Evolutionary conservation across 2,113 vertebrate species (phyloP), one percentile per base, ranked within the genome.

Genomic region (Podiceps cristatus): DNA sequence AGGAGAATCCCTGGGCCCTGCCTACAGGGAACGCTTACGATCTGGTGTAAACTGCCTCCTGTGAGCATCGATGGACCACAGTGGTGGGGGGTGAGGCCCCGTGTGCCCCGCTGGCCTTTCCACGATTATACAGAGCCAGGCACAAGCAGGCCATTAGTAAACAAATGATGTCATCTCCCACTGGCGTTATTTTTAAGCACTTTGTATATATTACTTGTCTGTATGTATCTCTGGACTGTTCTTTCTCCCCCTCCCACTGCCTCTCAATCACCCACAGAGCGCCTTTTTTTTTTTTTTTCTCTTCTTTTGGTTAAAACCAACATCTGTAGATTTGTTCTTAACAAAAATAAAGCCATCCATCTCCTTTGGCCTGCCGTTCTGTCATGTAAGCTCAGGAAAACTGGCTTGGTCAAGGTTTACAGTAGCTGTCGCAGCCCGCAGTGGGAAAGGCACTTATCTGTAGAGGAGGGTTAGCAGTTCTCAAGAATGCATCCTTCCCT

Each of bases 391-490:
- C 89, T 90, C 97, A 97, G 98, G 97, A 98, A 98, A 97, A 66
- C 63, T 81, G 15, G 80, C 95, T 97, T 8, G 5, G 45, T 78
- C 93, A 80, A 94, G 97, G 97, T 96, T 98, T 98, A 98, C 97
- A 97, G 98, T 94, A 97, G 96, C 93, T 59, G 88, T 86, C 35
- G 31, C 94, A 92, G 81, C 50, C 68, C 45, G 5, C 63, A 59
- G 90, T 96, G 93, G 97, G 97, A 97, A 98, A 94, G 91, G 91
- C 97, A 98, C 97, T 98, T 98, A 98, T 98, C 98, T 97, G 95
- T 52, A 20, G 74, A 56, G 37, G 81, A 97, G 23, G 75, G 94
- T 93, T 94, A 24, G 29, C 96, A 77, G 90, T 76, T 97, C 97
- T 97, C 97, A 94, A 55, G 64, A 98, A 98, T 93, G 98, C 98